Conservation (phyloP, 2,113 vertebrate genomes). For the Argyrosomus japonicus region DNA sequence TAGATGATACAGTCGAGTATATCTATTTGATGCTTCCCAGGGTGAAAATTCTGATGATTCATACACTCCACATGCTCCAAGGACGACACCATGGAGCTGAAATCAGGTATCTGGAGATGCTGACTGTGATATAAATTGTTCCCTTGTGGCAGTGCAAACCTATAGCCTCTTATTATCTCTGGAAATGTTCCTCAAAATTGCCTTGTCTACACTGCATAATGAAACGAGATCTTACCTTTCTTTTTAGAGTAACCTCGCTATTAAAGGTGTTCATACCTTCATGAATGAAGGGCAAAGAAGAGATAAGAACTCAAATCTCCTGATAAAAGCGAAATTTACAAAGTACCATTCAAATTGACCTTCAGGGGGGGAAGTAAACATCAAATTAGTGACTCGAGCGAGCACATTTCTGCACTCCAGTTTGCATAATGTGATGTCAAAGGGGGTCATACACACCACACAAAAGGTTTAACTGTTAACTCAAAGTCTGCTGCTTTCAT, state of each 20-base stretch:
- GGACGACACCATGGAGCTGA: constrained; percentile 22
- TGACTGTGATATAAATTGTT: constrained; percentile 39
- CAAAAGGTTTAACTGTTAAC: too few relatives aligned
- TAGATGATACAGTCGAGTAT: neutral
- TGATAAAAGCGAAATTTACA: neutral
- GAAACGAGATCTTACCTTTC: constrained; percentile 10
- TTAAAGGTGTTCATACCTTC: constrained; percentile 3
- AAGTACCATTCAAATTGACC: neutral
- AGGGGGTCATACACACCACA: neutral
- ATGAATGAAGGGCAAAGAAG: neutral
- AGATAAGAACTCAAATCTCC: constrained; percentile 6
- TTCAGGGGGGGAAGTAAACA: neutral
- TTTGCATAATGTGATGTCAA: neutral
- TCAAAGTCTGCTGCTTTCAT: neutral
- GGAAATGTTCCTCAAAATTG: constrained; percentile 12
- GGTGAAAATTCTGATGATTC: constrained; percentile 40
- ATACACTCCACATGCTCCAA: constrained; percentile 39
- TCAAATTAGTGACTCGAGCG: constrained; percentile 2
- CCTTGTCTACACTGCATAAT: constrained; percentile 6
- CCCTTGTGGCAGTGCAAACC: constrained; percentile 25
- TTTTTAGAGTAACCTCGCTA: neutral
- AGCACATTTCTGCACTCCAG: neutral
- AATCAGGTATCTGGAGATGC: constrained; percentile 33
- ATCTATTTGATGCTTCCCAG: neutral
- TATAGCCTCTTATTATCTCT: constrained; percentile 24